These are phyloP conservation scores for Falco concolor DNA, from an alignment of 2,797 vertebrate genomes.

Conservation along the genomic window DNA sequence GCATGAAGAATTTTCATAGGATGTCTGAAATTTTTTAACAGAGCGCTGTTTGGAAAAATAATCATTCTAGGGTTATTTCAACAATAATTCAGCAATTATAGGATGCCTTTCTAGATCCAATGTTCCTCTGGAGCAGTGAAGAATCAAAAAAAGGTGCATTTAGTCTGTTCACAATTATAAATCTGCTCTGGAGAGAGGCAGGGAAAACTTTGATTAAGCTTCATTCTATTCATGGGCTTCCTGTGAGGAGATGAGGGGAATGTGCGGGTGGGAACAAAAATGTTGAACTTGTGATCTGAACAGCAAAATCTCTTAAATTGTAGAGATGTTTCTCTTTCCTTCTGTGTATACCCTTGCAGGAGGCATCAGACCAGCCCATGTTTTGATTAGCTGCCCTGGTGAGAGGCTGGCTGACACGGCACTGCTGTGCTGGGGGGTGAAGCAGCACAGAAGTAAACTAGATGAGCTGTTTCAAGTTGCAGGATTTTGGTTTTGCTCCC, in stretches of 20 bases:
- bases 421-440: background rate
- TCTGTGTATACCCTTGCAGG: background rate
- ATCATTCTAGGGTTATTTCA: background rate
- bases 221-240: background rate
- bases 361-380: background rate
- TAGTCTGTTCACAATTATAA: background rate
- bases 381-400: background rate
- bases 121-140: background rate
- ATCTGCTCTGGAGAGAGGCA: background rate
- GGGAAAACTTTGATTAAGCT: background rate
- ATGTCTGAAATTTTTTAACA: background rate
- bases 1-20: background rate
- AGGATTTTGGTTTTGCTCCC: background rate
- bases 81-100: background rate
- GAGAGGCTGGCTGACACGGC: background rate
- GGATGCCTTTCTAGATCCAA: background rate
- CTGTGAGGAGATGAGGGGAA: background rate
- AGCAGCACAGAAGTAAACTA: background rate
- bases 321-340: background rate
- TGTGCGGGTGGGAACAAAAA: background rate
- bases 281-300: background rate
- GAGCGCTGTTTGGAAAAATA: background rate
- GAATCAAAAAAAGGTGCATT: background rate
- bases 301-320: background rate
- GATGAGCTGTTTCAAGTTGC: background rate